These are phyloP conservation scores for Galerucella nymphaeae DNA, from an alignment of 2,888 invertebrate genomes.

Conservation along the genomic window DNA sequence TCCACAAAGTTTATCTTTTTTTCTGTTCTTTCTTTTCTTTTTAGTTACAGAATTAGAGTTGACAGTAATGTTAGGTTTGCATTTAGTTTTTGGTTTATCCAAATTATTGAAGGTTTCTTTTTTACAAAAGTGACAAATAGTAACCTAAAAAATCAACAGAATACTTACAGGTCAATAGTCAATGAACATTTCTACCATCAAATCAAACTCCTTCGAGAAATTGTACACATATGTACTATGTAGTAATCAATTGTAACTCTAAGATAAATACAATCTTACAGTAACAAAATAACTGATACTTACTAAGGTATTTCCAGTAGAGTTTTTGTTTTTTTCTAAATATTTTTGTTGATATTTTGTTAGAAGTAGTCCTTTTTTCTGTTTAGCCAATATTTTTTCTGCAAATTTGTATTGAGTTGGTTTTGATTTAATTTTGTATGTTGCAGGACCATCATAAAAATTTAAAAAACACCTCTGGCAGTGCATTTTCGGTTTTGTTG, in stretches of 20 bases:
- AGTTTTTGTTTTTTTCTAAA: constrained; percentile 28
- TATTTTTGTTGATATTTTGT: constrained; percentile 42
- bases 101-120: constrained; percentile 14
- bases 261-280: too few species aligned
- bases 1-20: constrained; percentile 32
- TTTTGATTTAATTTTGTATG: constrained; percentile 35
- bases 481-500: constrained; percentile 31
- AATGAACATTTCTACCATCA: too few species aligned
- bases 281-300: constrained; percentile 9
- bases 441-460: constrained; percentile 42
- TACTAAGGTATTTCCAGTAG: constrained; percentile 41
- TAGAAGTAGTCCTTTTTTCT: constrained; percentile 31
- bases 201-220: too few species aligned
- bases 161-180: background rate
- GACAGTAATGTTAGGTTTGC: background rate
- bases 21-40: constrained; percentile 25
- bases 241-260: too few species aligned
- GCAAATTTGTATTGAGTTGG: constrained; percentile 39
- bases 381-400: constrained; percentile 35
- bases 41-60: background rate
- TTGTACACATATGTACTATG: too few species aligned
- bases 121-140: constrained; percentile 33
- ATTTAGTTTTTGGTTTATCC: background rate
- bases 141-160: constrained; percentile 15
- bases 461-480: constrained; percentile 43